Base-by-base conservation (phyloP, 2,797 vertebrate species). In the Parambassis ranga region DNA sequence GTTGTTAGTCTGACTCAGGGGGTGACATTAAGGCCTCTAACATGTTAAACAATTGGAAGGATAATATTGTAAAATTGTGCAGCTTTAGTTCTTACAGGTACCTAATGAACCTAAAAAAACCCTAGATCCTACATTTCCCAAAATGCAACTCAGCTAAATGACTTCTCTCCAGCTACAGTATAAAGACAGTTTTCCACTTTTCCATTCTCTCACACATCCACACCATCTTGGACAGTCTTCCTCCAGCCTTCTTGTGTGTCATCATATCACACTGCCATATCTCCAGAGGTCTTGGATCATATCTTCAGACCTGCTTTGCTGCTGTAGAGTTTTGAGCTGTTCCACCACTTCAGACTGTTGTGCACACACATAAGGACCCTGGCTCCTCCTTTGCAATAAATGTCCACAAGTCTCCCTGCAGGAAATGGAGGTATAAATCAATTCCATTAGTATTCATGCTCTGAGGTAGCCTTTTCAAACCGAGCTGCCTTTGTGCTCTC, bases 381-480 rank as follows among this genome's bases (percentile, higher is more conserved):
- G 42, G 70, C 57, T 77, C 75, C 67, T 76, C 39, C 37, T 77
- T 37, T 48, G 66, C 56, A 79, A 80, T 72, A 65, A 61, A 64
- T 77, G 75, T 67, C 69, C 77, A 71, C 60, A 42, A 67, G 76
- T 79, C 71, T 79, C 77, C 72, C 82, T 56, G 77, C 60, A 78
- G 78, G 77, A 89, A 82, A 64, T 50, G 31, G 65, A 67, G 46
- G 59, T 82, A 77, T 86, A 77, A 88, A 89, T 92, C 86, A 80
- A 87, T 87, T 33, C 83, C 69, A 90, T 92, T 91, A 91, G 84
- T 73, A 88, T 89, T 88, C 77, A 68, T 64, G 77, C 79, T 84
- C 79, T 60, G 70, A 79, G 80, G 72, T 65, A 56, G 77, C 71
- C 83, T 68, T 85, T 88, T 88, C 80, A 83, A 49, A 57, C 49